Percentiles rank a stretch among this genome's conserved stretches.
These are phyloP conservation scores for Planiliza haematocheilus DNA, from an alignment of 2,113 vertebrate genomes.

Conservation along the genomic window DNA sequence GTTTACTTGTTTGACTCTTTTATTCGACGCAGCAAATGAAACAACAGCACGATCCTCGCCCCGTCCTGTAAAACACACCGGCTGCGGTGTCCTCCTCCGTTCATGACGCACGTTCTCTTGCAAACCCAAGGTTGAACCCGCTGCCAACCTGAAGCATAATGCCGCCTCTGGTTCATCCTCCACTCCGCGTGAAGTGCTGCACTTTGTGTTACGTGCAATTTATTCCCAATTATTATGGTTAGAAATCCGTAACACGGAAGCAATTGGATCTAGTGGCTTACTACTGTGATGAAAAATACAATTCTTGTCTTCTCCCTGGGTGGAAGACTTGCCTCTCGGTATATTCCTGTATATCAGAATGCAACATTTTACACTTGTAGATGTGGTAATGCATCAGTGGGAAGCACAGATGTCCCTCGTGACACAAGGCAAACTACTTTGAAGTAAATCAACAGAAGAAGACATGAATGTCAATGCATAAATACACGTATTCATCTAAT, in stretches of 20 bases:
- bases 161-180: neutral
- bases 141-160: neutral
- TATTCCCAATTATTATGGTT: slow-evolving; percentile 11
- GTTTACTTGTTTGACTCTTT: no score
- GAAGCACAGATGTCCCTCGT: neutral
- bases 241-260: neutral
- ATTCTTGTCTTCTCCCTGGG: slow-evolving; percentile 2
- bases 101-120: no score
- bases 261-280: neutral
- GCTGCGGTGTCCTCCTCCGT: neutral
- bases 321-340: neutral
- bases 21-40: no score
- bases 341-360: neutral
- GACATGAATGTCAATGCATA: neutral
- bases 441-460: slow-evolving; percentile 2
- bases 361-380: slow-evolving; percentile 11
- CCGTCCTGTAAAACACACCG: neutral
- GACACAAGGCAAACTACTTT: neutral
- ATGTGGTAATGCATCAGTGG: slow-evolving; percentile 2
- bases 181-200: neutral
- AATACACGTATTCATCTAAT: slow-evolving; percentile 4
- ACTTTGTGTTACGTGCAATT: neutral
- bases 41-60: neutral
- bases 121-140: no score
- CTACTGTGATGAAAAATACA: slow-evolving; percentile 8